Percentiles rank a stretch among this genome's conserved stretches.
Evolutionary conservation across 2,113 vertebrate species (phyloP).

Genomic region (Hippocampus abdominalis): DNA sequence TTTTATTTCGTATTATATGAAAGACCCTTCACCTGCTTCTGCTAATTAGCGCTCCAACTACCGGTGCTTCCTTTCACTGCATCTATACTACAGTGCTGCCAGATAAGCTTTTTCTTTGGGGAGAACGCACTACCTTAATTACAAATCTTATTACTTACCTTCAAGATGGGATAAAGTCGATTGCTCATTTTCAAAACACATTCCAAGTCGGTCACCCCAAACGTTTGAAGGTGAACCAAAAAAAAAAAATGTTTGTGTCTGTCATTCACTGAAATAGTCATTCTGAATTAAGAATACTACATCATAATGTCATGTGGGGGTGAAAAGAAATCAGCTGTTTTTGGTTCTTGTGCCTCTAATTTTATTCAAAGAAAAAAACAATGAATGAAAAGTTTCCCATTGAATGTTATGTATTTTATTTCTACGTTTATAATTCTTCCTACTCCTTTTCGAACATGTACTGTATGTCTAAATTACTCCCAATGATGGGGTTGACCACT

Average conservation of each 20-base stretch:
- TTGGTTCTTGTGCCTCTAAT: too few relatives aligned
- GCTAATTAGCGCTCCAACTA: constrained; percentile 57
- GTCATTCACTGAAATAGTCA: background rate
- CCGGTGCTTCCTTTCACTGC: constrained; percentile 48
- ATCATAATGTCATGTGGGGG: background rate
- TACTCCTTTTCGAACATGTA: too few relatives aligned
- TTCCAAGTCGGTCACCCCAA: background rate
- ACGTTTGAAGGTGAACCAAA: background rate
- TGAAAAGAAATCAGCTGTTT: too few relatives aligned
- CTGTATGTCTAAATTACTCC: too few relatives aligned
- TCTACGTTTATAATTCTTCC: too few relatives aligned
- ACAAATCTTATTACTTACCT: constrained; percentile 66
- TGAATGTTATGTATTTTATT: too few relatives aligned
- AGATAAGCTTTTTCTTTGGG: constrained; percentile 54
- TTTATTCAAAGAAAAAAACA: too few relatives aligned
- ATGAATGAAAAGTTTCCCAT: too few relatives aligned
- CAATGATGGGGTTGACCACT: too few relatives aligned
- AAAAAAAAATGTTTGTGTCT: background rate
- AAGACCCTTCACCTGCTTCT: constrained; percentile 43
- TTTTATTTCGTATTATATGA: background rate
- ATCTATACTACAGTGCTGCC: constrained; percentile 28
- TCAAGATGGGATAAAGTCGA: constrained; percentile 22
- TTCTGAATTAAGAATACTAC: background rate
- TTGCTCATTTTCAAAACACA: constrained; percentile 10
- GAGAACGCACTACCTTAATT: constrained; percentile 61